Percentiles rank a stretch among this genome's conserved stretches.
phyloP scores from a whole-genome alignment of 2,797 vertebrate species.

The Menidia menidia region DNA sequence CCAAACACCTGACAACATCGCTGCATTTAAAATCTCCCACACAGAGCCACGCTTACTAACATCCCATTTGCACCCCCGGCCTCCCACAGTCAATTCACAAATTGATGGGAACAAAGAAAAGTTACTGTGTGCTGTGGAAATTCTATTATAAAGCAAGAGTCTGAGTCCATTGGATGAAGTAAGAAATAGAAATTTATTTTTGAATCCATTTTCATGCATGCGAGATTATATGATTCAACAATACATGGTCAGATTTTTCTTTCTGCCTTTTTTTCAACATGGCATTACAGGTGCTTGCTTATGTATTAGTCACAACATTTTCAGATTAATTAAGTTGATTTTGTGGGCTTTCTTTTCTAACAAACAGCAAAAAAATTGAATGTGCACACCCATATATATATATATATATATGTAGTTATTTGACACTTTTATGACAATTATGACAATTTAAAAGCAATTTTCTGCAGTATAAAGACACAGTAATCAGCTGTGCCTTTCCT shows the following conservation, averaged over 20 bases:
- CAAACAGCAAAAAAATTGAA: not conserved
- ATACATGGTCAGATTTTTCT: not conserved
- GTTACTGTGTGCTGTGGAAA: not conserved
- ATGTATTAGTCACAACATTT: not conserved
- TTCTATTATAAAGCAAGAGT: not conserved
- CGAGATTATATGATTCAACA: not conserved
- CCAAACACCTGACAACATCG: constrained; percentile 37
- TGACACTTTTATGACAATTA: not conserved
- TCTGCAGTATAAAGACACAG: not conserved
- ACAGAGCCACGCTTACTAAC: not conserved
- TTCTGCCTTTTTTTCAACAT: not conserved
- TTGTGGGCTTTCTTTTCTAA: not conserved
- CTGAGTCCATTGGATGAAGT: too few relatives aligned
- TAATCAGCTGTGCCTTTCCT: not conserved
- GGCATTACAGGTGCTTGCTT: not conserved
- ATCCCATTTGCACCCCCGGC: constrained; percentile 12
- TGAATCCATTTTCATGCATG: not conserved
- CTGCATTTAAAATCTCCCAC: constrained; percentile 48
- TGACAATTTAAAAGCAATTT: not conserved
- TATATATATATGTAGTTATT: too few relatives aligned
- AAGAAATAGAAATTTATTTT: not conserved
- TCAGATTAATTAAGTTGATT: not conserved
- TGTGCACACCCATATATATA: not conserved
- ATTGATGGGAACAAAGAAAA: constrained; percentile 4
- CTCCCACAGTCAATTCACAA: constrained; percentile 16